Conservation (phyloP, 2,888 invertebrate species). For the Diarsia dahlii region DNA sequence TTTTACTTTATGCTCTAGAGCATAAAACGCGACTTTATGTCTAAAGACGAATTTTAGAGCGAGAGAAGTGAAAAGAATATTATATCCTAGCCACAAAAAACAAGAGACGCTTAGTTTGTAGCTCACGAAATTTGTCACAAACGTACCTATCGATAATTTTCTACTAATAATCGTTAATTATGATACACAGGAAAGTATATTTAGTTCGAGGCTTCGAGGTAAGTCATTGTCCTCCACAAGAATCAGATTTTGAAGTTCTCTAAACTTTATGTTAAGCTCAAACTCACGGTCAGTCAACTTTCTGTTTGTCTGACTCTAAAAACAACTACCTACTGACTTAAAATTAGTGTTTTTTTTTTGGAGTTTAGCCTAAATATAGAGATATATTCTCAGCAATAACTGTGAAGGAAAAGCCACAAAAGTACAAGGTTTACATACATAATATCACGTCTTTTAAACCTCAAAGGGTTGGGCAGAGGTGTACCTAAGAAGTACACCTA, state of each 20-base stretch:
- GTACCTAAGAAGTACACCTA: too few relatives aligned
- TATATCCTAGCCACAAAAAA: background rate
- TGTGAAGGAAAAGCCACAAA: background rate
- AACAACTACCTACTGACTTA: background rate
- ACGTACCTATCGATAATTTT: background rate
- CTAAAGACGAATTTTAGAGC: too few relatives aligned
- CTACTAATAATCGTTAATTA: background rate
- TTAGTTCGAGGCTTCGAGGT: background rate
- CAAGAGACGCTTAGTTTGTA: background rate
- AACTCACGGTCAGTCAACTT: slow-evolving; percentile 1
- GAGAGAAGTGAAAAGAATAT: too few relatives aligned
- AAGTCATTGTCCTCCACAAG: background rate
- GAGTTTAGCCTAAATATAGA: background rate
- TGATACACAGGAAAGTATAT: background rate
- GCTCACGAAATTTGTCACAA: background rate
- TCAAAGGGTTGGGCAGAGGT: too few relatives aligned
- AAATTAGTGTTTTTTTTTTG: background rate
- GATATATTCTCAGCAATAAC: background rate
- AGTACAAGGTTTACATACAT: too few relatives aligned
- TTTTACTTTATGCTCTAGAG: too few relatives aligned
- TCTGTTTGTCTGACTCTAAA: background rate
- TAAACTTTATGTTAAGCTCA: slow-evolving; percentile 9
- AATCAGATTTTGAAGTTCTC: background rate
- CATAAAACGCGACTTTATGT: too few relatives aligned
- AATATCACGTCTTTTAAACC: too few relatives aligned